Evolutionary conservation across 53 echinoderm and acorn worm genomes (phyloP).

Genomic region (Echinometra lucunter): DNA sequence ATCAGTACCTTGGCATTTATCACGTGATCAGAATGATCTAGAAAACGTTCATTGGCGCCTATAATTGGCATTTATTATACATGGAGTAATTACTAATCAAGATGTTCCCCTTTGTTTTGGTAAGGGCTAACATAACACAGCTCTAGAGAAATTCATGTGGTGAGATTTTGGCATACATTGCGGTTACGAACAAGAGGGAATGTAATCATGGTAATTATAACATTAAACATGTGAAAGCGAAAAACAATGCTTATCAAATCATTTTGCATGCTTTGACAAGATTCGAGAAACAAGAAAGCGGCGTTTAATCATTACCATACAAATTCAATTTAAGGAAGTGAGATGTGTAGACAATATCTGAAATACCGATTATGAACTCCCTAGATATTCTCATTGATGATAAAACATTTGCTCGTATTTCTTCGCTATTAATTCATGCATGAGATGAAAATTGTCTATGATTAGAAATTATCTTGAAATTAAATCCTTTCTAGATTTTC

Average conservation of each 20-base stretch:
- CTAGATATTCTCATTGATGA: background rate
- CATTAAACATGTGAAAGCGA: background rate
- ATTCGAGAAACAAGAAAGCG: background rate
- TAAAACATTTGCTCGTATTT: background rate
- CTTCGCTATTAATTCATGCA: background rate
- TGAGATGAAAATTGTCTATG: background rate
- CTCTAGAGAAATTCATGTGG: background rate
- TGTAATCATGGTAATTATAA: background rate
- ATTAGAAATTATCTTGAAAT: background rate
- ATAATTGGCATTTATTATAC: slow-evolving; percentile 3
- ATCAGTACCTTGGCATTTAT: background rate
- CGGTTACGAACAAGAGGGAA: background rate
- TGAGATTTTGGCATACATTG: background rate
- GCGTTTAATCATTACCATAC: background rate
- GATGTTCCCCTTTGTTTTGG: background rate
- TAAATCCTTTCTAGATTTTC: no score
- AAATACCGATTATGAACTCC: background rate
- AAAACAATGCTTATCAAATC: background rate
- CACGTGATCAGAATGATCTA: background rate
- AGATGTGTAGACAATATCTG: background rate
- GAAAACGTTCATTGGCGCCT: background rate
- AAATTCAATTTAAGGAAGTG: background rate
- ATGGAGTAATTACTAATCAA: background rate
- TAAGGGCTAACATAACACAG: background rate
- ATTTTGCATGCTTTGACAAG: background rate